These are phyloP conservation scores for Pelvicachromis taeniatus DNA, from an alignment of 2,113 vertebrate species.

Conservation along the genomic window DNA sequence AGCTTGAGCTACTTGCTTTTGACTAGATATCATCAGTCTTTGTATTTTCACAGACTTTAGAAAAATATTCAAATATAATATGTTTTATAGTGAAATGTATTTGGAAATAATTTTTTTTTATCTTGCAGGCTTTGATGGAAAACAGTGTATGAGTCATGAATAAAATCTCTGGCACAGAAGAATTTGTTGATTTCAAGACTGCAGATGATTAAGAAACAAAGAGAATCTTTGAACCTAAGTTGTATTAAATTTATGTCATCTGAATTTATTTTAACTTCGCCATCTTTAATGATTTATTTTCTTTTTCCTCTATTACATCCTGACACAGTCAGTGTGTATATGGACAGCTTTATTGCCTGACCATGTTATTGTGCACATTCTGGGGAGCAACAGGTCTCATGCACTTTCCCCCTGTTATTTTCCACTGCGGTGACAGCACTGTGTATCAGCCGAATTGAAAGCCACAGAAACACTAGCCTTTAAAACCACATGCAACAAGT, in stretches of 20 bases:
- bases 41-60: no score
- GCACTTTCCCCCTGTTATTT: background rate
- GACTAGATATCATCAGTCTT: background rate
- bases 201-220: background rate
- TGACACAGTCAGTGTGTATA: background rate
- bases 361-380: fast-evolving
- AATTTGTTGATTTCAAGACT: fast-evolving
- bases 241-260: fast-evolving
- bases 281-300: background rate
- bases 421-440: background rate
- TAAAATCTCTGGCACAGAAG: background rate
- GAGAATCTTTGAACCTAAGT: background rate
- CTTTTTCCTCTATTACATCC: background rate
- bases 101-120: background rate
- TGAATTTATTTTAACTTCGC: background rate
- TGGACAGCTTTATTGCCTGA: background rate
- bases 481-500: background rate
- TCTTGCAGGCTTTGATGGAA: background rate
- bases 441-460: background rate
- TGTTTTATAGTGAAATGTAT: no score
- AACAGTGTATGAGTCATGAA: fast-evolving
- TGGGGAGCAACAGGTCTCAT: fast-evolving
- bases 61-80: no score
- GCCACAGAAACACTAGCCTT: background rate
- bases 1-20: background rate